A percentile compares a stretch with the other conserved stretches of the same genome.
Evolutionary conservation across 2,113 vertebrate genomes (phyloP).

Genomic region (Neogale vison): DNA sequence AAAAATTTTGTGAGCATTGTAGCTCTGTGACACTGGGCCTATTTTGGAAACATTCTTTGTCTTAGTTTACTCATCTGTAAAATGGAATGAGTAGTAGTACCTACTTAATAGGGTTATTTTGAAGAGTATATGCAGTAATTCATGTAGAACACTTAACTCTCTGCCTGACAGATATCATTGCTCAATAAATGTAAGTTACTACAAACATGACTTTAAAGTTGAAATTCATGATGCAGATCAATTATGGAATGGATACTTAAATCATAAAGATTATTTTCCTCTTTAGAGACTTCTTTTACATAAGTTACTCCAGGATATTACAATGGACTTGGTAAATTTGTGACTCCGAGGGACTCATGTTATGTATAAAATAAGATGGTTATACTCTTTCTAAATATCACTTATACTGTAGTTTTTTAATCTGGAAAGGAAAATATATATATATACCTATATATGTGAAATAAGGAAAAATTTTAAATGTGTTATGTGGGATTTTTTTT

Average conservation of each 20-base stretch:
- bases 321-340: neutral
- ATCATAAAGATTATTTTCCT: neutral
- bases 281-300: neutral
- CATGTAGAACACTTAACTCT: neutral
- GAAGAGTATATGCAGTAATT: neutral
- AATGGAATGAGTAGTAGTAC: neutral
- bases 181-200: neutral
- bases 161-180: neutral
- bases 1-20: constrained; percentile 2
- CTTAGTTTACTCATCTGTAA: neutral
- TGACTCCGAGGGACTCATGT: neutral
- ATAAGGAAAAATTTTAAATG: neutral
- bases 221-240: neutral
- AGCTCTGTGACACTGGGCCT: neutral
- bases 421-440: neutral
- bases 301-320: neutral
- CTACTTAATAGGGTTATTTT: neutral
- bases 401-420: neutral
- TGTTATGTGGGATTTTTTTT: neutral
- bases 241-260: neutral
- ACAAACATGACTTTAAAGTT: neutral
- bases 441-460: neutral
- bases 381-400: neutral
- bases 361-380: neutral
- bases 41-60: neutral